phyloP scores from a whole-genome alignment of 2,113 vertebrate species.

The Jaculus jaculus region DNA sequence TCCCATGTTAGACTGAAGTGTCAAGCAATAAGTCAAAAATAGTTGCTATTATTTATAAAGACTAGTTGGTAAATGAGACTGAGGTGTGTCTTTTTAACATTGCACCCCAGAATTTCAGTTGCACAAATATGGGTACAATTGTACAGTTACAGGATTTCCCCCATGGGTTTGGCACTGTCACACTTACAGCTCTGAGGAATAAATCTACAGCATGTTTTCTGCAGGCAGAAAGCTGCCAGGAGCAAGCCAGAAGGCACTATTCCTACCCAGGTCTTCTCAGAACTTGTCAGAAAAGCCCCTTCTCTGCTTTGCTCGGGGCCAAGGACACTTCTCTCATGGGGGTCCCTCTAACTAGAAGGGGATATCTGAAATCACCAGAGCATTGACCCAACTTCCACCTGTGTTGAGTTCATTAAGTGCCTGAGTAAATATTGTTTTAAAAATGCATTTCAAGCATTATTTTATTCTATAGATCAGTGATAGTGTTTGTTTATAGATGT shows the following conservation, averaged over 20 bases:
- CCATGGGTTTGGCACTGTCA: not conserved
- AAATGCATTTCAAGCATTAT: not conserved
- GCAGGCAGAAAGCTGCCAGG: not conserved
- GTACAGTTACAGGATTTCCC: not conserved
- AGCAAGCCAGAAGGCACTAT: not conserved
- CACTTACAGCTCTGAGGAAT: not conserved
- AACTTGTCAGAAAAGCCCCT: not conserved
- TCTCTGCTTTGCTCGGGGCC: not conserved
- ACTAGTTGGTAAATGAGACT: not conserved
- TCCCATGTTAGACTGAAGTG: not conserved
- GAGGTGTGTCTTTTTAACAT: not conserved
- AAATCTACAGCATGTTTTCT: conserved; percentile 18
- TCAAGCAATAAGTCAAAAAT: conserved; percentile 26
- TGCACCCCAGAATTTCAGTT: not conserved
- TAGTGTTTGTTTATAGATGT: not conserved
- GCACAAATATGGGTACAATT: not conserved
- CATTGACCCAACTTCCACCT: not conserved
- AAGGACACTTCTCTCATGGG: not conserved
- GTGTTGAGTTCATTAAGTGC: not conserved
- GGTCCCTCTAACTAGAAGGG: not conserved
- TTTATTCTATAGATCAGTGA: not conserved
- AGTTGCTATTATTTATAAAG: conserved; percentile 6
- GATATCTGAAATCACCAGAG: not conserved
- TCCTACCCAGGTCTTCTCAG: not conserved
- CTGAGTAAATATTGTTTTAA: not conserved